phyloP scores from a whole-genome alignment of 2,113 vertebrate genomes.

The Dinomys branickii region DNA sequence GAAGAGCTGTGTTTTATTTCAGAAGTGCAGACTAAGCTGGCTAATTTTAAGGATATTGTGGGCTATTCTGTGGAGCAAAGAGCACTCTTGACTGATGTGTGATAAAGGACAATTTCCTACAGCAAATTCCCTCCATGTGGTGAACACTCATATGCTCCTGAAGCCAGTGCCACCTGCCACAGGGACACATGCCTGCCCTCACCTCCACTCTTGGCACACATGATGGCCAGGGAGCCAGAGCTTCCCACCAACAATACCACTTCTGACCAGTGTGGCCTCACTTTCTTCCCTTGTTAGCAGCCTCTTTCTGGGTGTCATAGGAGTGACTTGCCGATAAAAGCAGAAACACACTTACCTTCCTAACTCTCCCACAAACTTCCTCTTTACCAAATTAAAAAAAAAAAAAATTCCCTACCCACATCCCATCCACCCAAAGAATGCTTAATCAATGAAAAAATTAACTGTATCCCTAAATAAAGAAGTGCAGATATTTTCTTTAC shows the following conservation, averaged over 20 bases:
- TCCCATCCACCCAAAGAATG: constrained; percentile 71
- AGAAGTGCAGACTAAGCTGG: not conserved
- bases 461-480: constrained; percentile 78
- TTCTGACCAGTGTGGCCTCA: accelerated
- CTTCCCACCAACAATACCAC: accelerated
- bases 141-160: not conserved
- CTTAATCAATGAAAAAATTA: constrained; percentile 79
- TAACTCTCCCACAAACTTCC: not conserved
- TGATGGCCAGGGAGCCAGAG: accelerated
- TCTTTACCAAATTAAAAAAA: not conserved
- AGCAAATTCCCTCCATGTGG: not conserved
- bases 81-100: not conserved
- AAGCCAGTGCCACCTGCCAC: not conserved
- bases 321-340: not conserved
- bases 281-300: not conserved
- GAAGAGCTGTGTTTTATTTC: not conserved
- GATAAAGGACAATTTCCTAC: not conserved
- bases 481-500: constrained; percentile 75
- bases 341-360: not conserved
- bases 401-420: constrained; percentile 45
- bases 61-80: constrained; percentile 16
- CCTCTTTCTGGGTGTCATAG: not conserved
- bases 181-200: not conserved
- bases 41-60: not conserved
- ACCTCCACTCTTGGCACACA: not conserved